Evolutionary conservation across 2,797 vertebrate genomes (phyloP).

Genomic region (Pipistrellus nathusii): DNA sequence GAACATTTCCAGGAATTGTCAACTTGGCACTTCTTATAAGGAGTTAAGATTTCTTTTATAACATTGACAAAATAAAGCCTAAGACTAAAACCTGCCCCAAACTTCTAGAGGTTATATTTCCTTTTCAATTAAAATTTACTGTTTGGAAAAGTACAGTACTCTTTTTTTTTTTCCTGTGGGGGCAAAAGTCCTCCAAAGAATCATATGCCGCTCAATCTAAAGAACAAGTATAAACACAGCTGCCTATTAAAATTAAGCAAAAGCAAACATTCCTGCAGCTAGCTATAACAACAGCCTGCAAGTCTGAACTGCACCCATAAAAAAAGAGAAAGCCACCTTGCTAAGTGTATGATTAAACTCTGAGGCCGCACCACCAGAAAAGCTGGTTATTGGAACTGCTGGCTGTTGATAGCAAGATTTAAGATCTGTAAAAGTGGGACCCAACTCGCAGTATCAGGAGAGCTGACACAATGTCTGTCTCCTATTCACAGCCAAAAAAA

Average conservation of each 20-base stretch:
- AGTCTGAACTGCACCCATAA: conserved; percentile 30
- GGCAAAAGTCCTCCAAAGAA: conserved; percentile 18
- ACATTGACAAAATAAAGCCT: conserved; percentile 69
- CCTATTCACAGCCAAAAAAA: background rate
- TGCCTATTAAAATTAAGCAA: conserved; percentile 71
- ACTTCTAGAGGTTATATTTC: conserved; percentile 60
- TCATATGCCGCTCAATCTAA: conserved; percentile 65
- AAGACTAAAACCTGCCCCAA: conserved; percentile 44
- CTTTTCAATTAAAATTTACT: conserved; percentile 73
- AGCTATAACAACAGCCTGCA: conserved; percentile 44
- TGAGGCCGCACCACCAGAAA: conserved; percentile 28
- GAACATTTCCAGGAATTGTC: conserved; percentile 82
- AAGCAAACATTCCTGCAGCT: conserved; percentile 76
- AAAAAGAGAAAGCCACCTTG: conserved; percentile 64
- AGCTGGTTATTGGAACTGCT: conserved; percentile 6
- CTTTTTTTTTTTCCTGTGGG: background rate
- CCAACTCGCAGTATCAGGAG: background rate
- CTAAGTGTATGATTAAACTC: conserved; percentile 17
- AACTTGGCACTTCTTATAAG: conserved; percentile 71
- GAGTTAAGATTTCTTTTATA: conserved; percentile 69
- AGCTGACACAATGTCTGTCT: background rate
- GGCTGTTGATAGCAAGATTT: conserved; percentile 6
- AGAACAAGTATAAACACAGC: conserved; percentile 80
- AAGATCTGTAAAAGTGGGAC: conserved; percentile 26
- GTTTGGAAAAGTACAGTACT: conserved; percentile 67